Evolutionary conservation across 2,113 vertebrate genomes (phyloP), one percentile per base, ranked within the genome.

Genomic region (Grallaria varia): DNA sequence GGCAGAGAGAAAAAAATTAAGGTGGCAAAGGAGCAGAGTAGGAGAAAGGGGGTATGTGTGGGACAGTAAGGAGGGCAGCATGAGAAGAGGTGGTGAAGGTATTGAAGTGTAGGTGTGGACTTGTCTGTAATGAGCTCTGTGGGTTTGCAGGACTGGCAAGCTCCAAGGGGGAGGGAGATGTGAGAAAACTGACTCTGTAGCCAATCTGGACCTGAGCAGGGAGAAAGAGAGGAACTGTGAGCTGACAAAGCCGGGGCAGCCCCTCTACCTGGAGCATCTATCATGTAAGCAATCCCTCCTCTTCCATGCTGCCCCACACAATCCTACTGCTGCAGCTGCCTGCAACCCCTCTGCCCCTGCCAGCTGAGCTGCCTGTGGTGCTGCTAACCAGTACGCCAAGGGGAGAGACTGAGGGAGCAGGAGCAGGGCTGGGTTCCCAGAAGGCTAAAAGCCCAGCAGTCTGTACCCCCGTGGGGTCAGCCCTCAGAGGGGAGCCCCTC

Each of bases 321-420:
- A 27, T 17, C 53, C 33, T n/a, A 21, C 16, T 4, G 14, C 74
- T 90, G 69, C n/a, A 42, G 31, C 88, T 50, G 31, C 2, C 84
- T 39, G 28, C 13, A 3, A 42, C 64, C 53, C 22, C 6, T 24
- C 47, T 50, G 56, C 52, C 64, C 35, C 44, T 56, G 24, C 39
- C 66, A 35, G 74, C 45, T 0, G 0, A 55, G 75, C 22, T n/a
- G 21, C 27, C 28, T 0, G 0, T 12, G 42, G 6, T 31, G 20
- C 19, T 25, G 52, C 22, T 50, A 16, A 53, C 14, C 10, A 17
- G 0, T 2, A 1, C 6, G 9, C 77, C 74, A 69, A 7, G 14
- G 16, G 28, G 18, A 73, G 15, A 75, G 33, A 30, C 25, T 1
- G 4, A 45, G 53, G 69, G 42, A 85, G 18, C n/a, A 87, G 42